Evolutionary conservation across 2,797 vertebrate genomes (phyloP).

Genomic region (Dallia pectoralis): DNA sequence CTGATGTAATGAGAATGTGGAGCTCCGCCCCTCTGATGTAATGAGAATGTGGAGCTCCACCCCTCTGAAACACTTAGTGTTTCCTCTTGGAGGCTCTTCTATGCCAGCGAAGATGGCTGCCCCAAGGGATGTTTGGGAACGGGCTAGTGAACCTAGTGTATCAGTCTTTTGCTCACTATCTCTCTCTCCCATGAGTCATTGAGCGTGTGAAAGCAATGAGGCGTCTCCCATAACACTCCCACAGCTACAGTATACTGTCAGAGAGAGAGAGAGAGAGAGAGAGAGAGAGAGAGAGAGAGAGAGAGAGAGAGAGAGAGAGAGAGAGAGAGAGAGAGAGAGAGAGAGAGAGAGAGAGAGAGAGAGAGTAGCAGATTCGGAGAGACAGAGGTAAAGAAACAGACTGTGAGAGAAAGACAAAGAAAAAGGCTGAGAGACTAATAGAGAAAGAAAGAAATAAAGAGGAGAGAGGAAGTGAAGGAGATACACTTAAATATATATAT

Average conservation of each 20-base stretch:
- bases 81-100: neutral
- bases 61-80: neutral
- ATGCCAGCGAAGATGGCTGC: neutral
- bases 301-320: neutral
- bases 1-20: too few relatives aligned
- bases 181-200: neutral
- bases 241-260: neutral
- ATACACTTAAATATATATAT: too few relatives aligned
- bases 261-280: neutral
- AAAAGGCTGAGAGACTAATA: too few relatives aligned
- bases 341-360: neutral
- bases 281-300: neutral
- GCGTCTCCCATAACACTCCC: neutral
- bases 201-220: neutral
- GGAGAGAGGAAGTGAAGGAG: too few relatives aligned
- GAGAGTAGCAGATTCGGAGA: neutral
- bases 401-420: slow-evolving; percentile 12
- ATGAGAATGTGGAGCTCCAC: neutral
- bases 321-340: too few relatives aligned
- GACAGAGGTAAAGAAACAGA: too few relatives aligned
- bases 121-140: neutral
- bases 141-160: neutral
- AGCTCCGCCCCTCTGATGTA: neutral
- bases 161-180: neutral
- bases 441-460: neutral